These are phyloP conservation scores for Paraplagusia blochii DNA, from an alignment of 2,113 vertebrate species.

Conservation along the genomic window DNA sequence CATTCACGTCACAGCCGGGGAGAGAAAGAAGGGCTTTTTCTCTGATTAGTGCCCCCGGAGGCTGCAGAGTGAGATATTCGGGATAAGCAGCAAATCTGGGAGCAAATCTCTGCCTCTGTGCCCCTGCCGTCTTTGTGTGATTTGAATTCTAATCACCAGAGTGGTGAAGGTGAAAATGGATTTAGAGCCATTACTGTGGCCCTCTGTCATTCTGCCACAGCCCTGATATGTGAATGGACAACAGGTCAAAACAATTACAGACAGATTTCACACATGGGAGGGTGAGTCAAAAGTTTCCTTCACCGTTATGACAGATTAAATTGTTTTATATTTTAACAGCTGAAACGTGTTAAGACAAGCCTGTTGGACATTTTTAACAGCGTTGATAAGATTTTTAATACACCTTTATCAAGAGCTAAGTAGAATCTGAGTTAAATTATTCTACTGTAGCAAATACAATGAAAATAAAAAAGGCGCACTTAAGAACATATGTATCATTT, in stretches of 20 bases:
- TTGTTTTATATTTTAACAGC: too few relatives aligned
- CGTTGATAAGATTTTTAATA: too few relatives aligned
- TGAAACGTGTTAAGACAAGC: too few relatives aligned
- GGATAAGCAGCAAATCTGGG: conserved; percentile 55
- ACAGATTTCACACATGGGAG: conserved; percentile 20
- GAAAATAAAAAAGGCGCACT: too few relatives aligned
- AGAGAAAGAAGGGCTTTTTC: conserved; percentile 16
- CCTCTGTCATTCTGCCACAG: conserved; percentile 32
- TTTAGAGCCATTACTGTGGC: conserved; percentile 42
- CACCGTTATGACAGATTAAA: too few relatives aligned
- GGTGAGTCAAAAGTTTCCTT: too few relatives aligned
- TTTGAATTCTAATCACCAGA: conserved; percentile 53
- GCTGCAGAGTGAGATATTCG: conserved; percentile 35
- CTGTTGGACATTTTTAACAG: too few relatives aligned
- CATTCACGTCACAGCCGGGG: conserved; percentile 8
- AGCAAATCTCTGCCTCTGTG: conserved; percentile 47
- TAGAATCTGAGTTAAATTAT: too few relatives aligned
- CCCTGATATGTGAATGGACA: conserved; percentile 40
- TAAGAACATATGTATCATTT: too few relatives aligned
- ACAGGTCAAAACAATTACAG: conserved; percentile 53
- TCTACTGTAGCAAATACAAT: too few relatives aligned
- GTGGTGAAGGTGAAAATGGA: conserved; percentile 60
- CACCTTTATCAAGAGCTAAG: too few relatives aligned
- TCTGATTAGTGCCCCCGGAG: conserved; percentile 32
- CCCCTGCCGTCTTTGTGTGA: conserved; percentile 31